Evolutionary conservation across 2,888 invertebrate genomes (phyloP), one percentile per base, ranked within the genome.

Genomic region (Drosophila ezoana): DNA sequence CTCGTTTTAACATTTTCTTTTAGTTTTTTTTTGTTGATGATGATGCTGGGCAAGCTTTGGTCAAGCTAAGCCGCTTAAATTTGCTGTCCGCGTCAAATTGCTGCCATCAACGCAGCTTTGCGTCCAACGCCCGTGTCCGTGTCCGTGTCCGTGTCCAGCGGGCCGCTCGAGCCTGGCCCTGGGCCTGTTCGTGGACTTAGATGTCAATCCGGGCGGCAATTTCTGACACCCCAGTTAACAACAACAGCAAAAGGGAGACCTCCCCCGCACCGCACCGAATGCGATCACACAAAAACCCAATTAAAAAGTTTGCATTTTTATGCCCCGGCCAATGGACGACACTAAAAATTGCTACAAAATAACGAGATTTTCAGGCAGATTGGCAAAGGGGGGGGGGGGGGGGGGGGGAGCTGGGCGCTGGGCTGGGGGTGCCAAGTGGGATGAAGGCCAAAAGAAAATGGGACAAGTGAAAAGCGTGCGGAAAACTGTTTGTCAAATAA

Each of bases 291-390:
- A 85, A 79, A 85, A 85, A 85, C 84, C 87, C 84, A 87, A 85
- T 87, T 85, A 85, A 85, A 85, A 85, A 85, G 84, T 85, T 85
- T 85, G 81, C 87, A 87, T 87, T 87, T 85, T 85, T 85, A 85
- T 85, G 80, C 79, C 65, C 60, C 58, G 61, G 57, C 73, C 65
- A 64, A 69, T 73, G 77, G 69, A 49, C 67, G 59, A 62, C 76
- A 79, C 72, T 64, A 70, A 77, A 71, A 63, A 75, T 73, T 76
- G 72, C 72, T 78, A 76, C 74, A 70, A 75, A 72, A 78, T 72
- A 75, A 73, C 75, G 78, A 75, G 74, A 74, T 72, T 76, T 72
- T 68, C 60, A 63, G 60, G 18, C 63, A 68, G 72, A 76, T 67
- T 60, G 76, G 60, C 67, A 57, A n/a, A 20, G 6, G n/a, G 37